These are phyloP conservation scores for Thunnus albacares DNA, from an alignment of 2,797 vertebrate species.

Conservation along the genomic window DNA sequence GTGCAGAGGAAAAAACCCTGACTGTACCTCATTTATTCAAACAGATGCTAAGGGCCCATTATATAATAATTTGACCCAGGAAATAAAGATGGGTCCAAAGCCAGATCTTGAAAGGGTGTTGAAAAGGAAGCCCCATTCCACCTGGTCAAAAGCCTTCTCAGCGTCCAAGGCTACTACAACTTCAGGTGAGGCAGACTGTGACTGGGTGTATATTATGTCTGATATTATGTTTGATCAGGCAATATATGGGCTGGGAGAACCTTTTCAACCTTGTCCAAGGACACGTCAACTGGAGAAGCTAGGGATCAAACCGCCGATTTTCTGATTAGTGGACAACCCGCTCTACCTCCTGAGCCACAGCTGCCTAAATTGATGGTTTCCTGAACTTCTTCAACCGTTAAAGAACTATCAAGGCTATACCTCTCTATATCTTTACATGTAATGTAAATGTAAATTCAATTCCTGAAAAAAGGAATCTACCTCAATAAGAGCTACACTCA, in stretches of 20 bases:
- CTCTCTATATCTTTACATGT: too few relatives aligned
- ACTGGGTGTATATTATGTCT: neutral
- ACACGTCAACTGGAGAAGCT: too few relatives aligned
- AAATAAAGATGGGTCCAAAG: neutral
- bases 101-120: neutral
- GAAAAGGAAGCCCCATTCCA: slow-evolving; percentile 4
- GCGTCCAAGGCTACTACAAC: neutral
- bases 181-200: neutral
- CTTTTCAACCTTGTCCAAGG: too few relatives aligned
- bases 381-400: too few relatives aligned
- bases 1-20: neutral
- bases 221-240: neutral
- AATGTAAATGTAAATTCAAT: too few relatives aligned
- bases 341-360: too few relatives aligned
- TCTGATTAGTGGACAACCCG: too few relatives aligned
- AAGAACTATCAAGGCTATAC: too few relatives aligned
- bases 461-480: too few relatives aligned
- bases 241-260: neutral
- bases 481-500: too few relatives aligned
- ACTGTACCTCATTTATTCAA: neutral
- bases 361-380: too few relatives aligned
- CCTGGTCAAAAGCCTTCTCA: neutral
- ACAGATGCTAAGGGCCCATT: neutral
- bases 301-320: too few relatives aligned
- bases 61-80: neutral